Evolutionary conservation across 2,888 invertebrate genomes (phyloP).

Genomic region (Pteria penguin): DNA sequence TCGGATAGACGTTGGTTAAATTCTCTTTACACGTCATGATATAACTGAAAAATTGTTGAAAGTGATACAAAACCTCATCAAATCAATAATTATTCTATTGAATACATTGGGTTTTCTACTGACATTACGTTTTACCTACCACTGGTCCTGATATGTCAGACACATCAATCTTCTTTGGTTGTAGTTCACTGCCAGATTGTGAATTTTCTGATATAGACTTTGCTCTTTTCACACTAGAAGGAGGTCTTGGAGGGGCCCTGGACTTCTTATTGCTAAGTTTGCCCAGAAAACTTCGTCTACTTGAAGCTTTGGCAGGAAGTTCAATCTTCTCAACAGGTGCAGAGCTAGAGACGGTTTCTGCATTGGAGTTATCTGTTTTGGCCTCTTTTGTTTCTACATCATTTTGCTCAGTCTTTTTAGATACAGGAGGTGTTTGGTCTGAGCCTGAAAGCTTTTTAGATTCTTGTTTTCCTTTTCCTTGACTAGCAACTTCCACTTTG

Average conservation of each 20-base stretch:
- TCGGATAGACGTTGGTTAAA: too few relatives aligned
- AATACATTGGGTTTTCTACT: too few relatives aligned
- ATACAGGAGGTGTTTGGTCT: too few relatives aligned
- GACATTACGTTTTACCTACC: constrained; percentile 59
- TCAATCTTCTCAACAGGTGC: constrained; percentile 68
- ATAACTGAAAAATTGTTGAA: too few relatives aligned
- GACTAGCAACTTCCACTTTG: not conserved
- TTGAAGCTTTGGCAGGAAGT: constrained; percentile 65
- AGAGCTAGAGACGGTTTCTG: constrained; percentile 1
- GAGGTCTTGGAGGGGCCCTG: constrained; percentile 59
- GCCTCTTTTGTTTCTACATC: constrained; percentile 28
- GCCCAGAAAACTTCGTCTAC: constrained; percentile 70
- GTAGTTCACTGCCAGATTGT: constrained; percentile 52
- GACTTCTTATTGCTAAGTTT: constrained; percentile 66
- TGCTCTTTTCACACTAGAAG: constrained; percentile 68
- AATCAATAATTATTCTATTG: too few relatives aligned
- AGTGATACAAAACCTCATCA: too few relatives aligned
- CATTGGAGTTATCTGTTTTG: constrained; percentile 9
- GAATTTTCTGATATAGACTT: constrained; percentile 72
- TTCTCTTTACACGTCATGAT: too few relatives aligned
- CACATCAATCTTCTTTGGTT: constrained; percentile 67
- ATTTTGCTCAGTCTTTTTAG: constrained; percentile 12
- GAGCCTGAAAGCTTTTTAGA: constrained; percentile 15
- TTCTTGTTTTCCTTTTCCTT: not conserved
- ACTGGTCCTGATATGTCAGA: constrained; percentile 75